Conservation (phyloP, 2,113 vertebrate genomes). For the Ochotona curzoniae region DNA sequence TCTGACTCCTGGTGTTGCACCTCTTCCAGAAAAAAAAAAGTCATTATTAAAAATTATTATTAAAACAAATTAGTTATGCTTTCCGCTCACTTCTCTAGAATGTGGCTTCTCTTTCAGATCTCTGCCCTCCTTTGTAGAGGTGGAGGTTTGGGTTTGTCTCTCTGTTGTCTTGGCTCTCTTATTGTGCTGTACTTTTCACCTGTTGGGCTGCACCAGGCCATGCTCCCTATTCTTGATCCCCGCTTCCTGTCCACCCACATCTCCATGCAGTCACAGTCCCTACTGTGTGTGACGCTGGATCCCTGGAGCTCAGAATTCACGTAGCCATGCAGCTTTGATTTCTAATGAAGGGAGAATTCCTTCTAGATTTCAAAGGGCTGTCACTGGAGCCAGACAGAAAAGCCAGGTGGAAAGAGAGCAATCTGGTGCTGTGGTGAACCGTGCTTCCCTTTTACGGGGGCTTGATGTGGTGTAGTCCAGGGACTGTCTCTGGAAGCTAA, state of each 20-base stretch:
- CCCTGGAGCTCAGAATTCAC: background rate
- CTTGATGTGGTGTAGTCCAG: background rate
- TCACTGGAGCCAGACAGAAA: background rate
- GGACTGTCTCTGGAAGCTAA: background rate
- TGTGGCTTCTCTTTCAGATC: background rate
- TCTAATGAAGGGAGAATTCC: background rate
- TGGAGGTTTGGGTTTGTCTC: background rate
- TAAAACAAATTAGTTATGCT: background rate
- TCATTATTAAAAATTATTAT: background rate
- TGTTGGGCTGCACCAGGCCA: rapidly evolving
- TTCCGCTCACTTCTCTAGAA: background rate
- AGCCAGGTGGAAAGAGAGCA: background rate
- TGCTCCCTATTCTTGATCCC: background rate
- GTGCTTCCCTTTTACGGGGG: background rate
- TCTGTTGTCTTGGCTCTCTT: background rate
- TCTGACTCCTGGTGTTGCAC: background rate
- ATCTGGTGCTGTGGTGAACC: background rate
- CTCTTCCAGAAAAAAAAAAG: background rate
- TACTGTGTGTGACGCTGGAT: background rate
- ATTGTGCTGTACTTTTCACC: too few relatives aligned
- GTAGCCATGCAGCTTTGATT: background rate
- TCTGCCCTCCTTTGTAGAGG: background rate
- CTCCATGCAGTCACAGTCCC: rapidly evolving
- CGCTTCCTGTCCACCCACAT: background rate
- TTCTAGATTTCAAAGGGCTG: background rate